Conservation (phyloP, 2,113 vertebrate genomes). For the Sprattus sprattus region DNA sequence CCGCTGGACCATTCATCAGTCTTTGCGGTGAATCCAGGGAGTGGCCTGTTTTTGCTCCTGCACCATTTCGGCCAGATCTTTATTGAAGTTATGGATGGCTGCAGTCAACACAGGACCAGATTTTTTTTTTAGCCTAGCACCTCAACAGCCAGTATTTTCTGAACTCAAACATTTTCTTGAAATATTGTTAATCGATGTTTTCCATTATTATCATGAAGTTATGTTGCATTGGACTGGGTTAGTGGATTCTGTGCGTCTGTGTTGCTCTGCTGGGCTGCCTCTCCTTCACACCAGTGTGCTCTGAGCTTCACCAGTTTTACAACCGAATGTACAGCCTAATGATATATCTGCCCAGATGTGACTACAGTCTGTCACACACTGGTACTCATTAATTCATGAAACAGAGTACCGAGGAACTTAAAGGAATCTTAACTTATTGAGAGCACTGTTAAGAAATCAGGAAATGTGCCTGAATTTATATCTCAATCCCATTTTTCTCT, state of each 20-base stretch:
- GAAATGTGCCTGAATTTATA: not conserved
- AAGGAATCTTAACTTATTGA: constrained; percentile 9
- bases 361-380: not conserved
- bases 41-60: constrained; percentile 64
- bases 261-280: not conserved
- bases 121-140: constrained; percentile 63
- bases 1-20: constrained; percentile 66
- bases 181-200: not conserved
- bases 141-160: constrained; percentile 40
- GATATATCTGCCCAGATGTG: not conserved
- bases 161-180: not conserved
- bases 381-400: constrained; percentile 1
- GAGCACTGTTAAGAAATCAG: not conserved
- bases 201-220: not conserved
- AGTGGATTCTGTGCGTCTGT: not conserved
- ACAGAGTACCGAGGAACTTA: not conserved
- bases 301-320: not conserved
- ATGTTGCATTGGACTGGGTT: not conserved
- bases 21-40: constrained; percentile 55
- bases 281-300: not conserved
- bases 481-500: not conserved
- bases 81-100: constrained; percentile 64
- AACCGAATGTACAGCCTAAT: not conserved
- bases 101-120: constrained; percentile 42
- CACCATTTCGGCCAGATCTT: constrained; percentile 58